Evolutionary conservation across 2,888 invertebrate genomes (phyloP), one percentile per base, ranked within the genome.

Genomic region (Campopleginae sp.): DNA sequence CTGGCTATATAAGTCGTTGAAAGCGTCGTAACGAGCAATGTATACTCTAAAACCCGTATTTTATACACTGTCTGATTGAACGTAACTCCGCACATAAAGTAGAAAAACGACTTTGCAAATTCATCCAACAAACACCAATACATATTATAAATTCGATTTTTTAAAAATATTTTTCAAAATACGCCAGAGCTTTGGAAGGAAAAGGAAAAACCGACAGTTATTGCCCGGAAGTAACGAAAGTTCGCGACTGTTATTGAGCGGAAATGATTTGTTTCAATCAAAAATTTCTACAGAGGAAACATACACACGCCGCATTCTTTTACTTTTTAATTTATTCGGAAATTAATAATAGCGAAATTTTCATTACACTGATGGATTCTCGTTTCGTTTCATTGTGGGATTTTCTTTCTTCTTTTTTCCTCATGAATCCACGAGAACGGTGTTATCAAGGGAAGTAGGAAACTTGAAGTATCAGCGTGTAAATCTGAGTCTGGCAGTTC

Each of bases 21-120:
- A 71, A 80, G 46, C 77, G 85, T 85, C 86, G 82, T 82, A 82
- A 85, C 80, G 68, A 68, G 77, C 78, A 80, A 82, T 86, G 82
- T 83, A 80, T 72, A 83, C 76, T 51, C 75, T 78, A 68, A 70
- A 80, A 61, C 51, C 71, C 23, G 68, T 72, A 80, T 75, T 80
- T 78, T 81, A 72, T 83, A 85, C 72, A 79, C 71, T 48, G 75
- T 81, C 70, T 23, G 65, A 78, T 85, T 74, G 33, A 61, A 66
- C 66, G 51, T 79, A 79, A 71, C 76, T 75, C 27, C 65, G 44
- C 38, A 63, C 46, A 31, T 58, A 44, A 19, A 46, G 51, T n/a
- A 48, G 70, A 31, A 71, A 82, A 79, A 76, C 58, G 79, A 85
- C 70, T 31, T 42, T 10, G 23, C n/a, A 63, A 58, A 54, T 75